Conservation (phyloP, 2,888 invertebrate species). For the Opisthograptis luteolata region DNA sequence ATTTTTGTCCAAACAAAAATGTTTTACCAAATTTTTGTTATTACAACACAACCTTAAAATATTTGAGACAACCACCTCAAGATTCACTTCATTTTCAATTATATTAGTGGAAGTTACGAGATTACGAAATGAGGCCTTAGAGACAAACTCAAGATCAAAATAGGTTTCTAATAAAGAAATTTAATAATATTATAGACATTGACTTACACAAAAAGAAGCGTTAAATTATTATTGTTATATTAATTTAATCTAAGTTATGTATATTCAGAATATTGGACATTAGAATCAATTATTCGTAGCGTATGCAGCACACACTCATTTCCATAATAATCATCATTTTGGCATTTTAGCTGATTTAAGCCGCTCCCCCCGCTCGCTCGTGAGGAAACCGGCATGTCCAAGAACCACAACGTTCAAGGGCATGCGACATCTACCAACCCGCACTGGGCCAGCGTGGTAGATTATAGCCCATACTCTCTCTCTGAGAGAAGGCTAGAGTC, state of each 20-base stretch:
- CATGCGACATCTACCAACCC: too few species aligned
- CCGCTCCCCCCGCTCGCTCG: too few species aligned
- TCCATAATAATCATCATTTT: slow-evolving; percentile 8
- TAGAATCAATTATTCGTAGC: not conserved
- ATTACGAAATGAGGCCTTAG: not conserved
- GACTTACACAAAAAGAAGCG: not conserved
- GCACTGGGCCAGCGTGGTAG: too few species aligned
- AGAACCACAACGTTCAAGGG: too few species aligned
- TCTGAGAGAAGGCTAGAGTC: too few species aligned
- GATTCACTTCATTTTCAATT: slow-evolving; percentile 17
- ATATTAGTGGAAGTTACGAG: not conserved
- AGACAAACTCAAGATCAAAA: not conserved
- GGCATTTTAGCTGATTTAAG: slow-evolving; percentile 6
- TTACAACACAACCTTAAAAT: slow-evolving; percentile 7
- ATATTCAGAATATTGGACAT: slow-evolving; percentile 26
- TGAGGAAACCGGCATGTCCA: too few species aligned
- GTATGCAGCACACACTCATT: too few species aligned
- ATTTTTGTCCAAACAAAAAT: not conserved
- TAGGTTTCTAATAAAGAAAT: not conserved
- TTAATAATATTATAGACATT: slow-evolving; percentile 1
- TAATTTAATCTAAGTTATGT: slow-evolving; percentile 9
- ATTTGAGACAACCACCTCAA: slow-evolving; percentile 30
- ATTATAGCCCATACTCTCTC: too few species aligned
- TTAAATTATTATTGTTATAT: not conserved
- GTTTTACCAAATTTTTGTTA: not conserved